phyloP scores from a whole-genome alignment of 2,113 vertebrate genomes.

The Boleophthalmus pectinirostris region DNA sequence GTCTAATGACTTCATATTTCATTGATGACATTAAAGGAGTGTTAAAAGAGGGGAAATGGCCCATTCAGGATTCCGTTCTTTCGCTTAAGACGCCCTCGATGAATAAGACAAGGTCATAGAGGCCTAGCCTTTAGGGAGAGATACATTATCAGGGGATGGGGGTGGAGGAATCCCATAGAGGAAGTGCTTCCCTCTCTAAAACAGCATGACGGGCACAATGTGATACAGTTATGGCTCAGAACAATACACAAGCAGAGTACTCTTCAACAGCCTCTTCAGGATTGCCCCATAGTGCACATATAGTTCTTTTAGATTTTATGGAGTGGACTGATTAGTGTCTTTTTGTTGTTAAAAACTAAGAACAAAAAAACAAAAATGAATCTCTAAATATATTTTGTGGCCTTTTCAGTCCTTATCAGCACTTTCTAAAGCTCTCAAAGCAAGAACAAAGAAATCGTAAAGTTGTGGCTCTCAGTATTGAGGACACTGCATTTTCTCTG shows the following conservation, averaged over 20 bases:
- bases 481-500: constrained; percentile 77
- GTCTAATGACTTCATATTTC: constrained; percentile 99
- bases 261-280: constrained; percentile 58
- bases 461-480: constrained; percentile 71
- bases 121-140: constrained; percentile 74
- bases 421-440: constrained; percentile 60
- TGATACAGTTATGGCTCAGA: constrained; percentile 72
- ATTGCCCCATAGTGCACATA: constrained; percentile 45
- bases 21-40: constrained; percentile 99
- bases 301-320: constrained; percentile 9
- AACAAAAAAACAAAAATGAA: not conserved
- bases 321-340: constrained; percentile 1
- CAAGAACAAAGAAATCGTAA: constrained; percentile 74
- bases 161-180: constrained; percentile 70
- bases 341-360: not conserved
- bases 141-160: constrained; percentile 69
- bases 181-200: constrained; percentile 71
- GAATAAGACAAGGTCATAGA: constrained; percentile 74
- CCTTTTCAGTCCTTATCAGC: constrained; percentile 57
- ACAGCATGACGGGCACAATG: constrained; percentile 77
- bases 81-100: constrained; percentile 70
- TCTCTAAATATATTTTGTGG: constrained; percentile 17
- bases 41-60: constrained; percentile 95
- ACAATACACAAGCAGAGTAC: constrained; percentile 68
- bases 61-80: constrained; percentile 87